These are phyloP conservation scores for Eumerus sabulonum DNA, from an alignment of 2,888 invertebrate species.

Conservation along the genomic window DNA sequence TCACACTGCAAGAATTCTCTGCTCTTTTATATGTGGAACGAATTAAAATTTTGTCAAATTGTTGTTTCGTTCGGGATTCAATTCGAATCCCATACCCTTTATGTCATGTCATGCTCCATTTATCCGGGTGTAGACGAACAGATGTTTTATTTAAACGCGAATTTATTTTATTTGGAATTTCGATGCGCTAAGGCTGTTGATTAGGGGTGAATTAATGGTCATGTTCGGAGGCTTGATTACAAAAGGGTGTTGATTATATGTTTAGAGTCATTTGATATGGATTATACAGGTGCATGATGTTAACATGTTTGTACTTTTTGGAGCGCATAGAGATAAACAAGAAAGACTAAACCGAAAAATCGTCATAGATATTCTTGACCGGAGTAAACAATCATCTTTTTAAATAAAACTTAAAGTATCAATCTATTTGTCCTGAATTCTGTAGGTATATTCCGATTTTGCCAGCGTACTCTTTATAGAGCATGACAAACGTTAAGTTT, in stretches of 20 bases:
- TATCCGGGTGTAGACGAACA: constrained; percentile 79
- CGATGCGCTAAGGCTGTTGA: constrained; percentile 72
- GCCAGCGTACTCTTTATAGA: no score
- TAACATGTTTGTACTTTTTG: no score
- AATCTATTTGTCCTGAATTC: no score
- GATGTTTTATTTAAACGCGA: constrained; percentile 79
- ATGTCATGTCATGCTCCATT: constrained; percentile 79
- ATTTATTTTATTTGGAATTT: constrained; percentile 75
- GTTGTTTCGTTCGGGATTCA: constrained; percentile 75
- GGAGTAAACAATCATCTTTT: no score
- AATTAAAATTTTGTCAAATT: constrained; percentile 79
- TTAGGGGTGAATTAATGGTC: constrained; percentile 79
- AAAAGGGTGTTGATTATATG: constrained; percentile 68
- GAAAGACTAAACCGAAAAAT: no score
- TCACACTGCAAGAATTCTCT: constrained; percentile 50
- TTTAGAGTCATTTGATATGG: constrained; percentile 65
- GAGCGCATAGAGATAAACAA: no score
- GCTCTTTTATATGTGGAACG: constrained; percentile 75
- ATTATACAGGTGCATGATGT: constrained; percentile 64
- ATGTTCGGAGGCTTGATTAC: constrained; percentile 72
- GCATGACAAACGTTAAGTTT: no score
- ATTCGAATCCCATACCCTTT: constrained; percentile 72
- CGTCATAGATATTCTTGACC: no score
- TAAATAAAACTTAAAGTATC: no score
- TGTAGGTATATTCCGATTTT: no score